phyloP scores from a whole-genome alignment of 2,888 invertebrate species.

The Diarsia brunnea region DNA sequence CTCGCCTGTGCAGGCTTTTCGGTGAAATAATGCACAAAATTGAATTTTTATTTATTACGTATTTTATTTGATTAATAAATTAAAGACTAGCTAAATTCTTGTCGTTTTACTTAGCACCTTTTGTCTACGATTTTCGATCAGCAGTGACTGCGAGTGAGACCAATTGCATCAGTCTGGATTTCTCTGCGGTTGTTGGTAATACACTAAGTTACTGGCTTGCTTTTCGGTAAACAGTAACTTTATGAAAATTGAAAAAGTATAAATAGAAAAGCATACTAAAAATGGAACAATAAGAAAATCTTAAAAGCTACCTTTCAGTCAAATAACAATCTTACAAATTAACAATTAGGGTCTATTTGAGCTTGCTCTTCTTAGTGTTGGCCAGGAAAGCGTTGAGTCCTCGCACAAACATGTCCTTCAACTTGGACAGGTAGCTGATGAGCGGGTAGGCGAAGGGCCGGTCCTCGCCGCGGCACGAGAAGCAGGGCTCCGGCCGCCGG shows the following conservation, averaged over 20 bases:
- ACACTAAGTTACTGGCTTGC: not conserved
- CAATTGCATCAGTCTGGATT: not conserved
- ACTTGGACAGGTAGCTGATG: constrained; percentile 75
- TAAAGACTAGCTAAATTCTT: not conserved
- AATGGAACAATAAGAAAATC: constrained; percentile 13
- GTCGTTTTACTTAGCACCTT: constrained; percentile 8
- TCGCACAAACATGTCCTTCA: constrained; percentile 80
- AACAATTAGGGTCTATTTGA: constrained; percentile 48
- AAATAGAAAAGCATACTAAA: constrained; percentile 10
- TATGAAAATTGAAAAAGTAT: not conserved
- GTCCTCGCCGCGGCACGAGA: constrained; percentile 81
- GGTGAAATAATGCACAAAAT: not conserved
- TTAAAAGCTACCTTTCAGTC: constrained; percentile 24
- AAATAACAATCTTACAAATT: constrained; percentile 2
- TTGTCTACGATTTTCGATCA: not conserved
- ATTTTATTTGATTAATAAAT: constrained; percentile 19
- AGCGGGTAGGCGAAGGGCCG: constrained; percentile 82
- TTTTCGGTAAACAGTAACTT: not conserved
- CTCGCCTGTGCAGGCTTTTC: not conserved
- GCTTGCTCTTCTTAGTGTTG: constrained; percentile 70
- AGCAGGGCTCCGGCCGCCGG: constrained; percentile 76
- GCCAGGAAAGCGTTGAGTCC: constrained; percentile 75
- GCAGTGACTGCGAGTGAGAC: not conserved
- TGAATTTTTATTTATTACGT: not conserved
- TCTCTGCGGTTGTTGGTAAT: not conserved